Evolutionary conservation across 2,797 vertebrate genomes (phyloP).

Genomic region (Rhabdomys pumilio): DNA sequence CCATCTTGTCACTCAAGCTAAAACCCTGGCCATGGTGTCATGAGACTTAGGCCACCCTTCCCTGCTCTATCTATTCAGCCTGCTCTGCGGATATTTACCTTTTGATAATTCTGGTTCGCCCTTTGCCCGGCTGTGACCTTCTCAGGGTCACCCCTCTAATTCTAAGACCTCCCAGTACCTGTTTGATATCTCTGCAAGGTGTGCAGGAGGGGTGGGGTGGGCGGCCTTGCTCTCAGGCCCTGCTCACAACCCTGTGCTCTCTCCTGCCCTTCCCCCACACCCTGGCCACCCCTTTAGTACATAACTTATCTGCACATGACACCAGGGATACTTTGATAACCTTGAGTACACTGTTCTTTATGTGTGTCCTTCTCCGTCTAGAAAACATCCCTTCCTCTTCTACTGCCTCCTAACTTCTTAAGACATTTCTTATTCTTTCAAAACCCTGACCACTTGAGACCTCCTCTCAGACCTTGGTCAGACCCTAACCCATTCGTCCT

Average conservation of each 20-base stretch:
- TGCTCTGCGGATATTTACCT: background rate
- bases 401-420: background rate
- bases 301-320: background rate
- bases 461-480: background rate
- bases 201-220: background rate
- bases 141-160: background rate
- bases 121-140: background rate
- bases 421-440: constrained; percentile 36
- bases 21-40: background rate
- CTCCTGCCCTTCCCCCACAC: too few species aligned
- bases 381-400: background rate
- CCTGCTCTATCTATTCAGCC: background rate
- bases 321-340: background rate
- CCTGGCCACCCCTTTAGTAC: too few species aligned
- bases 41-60: background rate
- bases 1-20: background rate
- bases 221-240: background rate
- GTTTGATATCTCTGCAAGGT: background rate
- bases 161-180: background rate
- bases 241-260: background rate
- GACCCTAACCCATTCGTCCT: background rate
- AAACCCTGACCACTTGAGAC: background rate
- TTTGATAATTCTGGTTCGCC: background rate
- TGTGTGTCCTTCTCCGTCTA: background rate
- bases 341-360: background rate